Percentiles rank a stretch among this genome's conserved stretches.
These are phyloP conservation scores for Drosophila birchii DNA, from an alignment of 2,888 invertebrate species.

Conservation along the genomic window DNA sequence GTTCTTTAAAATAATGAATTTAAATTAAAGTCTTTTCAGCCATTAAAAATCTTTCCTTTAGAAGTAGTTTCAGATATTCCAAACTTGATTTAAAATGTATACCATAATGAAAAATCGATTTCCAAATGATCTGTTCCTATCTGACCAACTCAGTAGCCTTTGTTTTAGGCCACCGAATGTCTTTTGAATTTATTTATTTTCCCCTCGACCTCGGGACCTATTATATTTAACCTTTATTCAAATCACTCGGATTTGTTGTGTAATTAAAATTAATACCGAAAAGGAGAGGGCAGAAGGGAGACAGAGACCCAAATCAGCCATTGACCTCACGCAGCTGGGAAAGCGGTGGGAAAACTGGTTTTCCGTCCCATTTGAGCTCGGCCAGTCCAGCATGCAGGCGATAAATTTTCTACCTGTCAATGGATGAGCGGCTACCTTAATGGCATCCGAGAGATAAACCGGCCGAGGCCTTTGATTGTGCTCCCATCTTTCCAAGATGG, in stretches of 20 bases:
- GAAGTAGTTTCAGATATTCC: background rate
- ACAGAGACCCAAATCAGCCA: conserved; percentile 67
- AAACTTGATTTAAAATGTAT: background rate
- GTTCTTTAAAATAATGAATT: background rate
- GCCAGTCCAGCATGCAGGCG: conserved; percentile 53
- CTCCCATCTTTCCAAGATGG: conserved; percentile 59
- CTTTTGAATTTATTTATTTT: conserved; percentile 20
- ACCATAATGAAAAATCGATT: conserved; percentile 15
- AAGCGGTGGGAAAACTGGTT: conserved; percentile 46
- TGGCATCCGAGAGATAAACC: conserved; percentile 66
- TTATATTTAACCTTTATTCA: conserved; percentile 36
- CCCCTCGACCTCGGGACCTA: background rate
- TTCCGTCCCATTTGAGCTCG: conserved; percentile 33
- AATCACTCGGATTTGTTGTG: conserved; percentile 39
- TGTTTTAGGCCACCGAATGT: conserved; percentile 32
- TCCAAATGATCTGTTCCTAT: conserved; percentile 20
- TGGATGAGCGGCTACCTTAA: conserved; percentile 73
- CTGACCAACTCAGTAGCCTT: conserved; percentile 37
- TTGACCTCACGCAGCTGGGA: conserved; percentile 72
- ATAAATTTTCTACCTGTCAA: conserved; percentile 83
- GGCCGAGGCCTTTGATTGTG: conserved; percentile 62
- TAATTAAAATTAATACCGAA: conserved; percentile 68
- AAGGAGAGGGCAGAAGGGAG: background rate
- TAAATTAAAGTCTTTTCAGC: background rate
- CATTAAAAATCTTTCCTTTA: background rate